A percentile compares a stretch with the other conserved stretches of the same genome.
phyloP scores from a whole-genome alignment of 2,888 invertebrate genomes.

The Branchipolynoe longqiensis region DNA sequence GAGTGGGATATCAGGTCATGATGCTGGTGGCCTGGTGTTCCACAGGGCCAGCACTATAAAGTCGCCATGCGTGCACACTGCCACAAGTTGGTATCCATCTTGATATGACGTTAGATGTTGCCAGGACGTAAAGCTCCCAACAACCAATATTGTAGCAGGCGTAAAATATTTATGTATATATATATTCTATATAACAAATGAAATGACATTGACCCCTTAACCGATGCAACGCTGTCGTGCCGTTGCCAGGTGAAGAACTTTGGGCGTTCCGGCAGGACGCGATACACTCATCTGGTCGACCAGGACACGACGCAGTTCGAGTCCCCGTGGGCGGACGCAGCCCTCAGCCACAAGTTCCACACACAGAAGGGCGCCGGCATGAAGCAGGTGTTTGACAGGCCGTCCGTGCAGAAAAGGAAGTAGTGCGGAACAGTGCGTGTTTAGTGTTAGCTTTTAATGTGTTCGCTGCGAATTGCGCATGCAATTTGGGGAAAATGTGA shows the following conservation, averaged over 20 bases:
- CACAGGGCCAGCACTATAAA: no score
- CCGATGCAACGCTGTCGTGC: not conserved
- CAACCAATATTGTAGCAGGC: no score
- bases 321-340: slow-evolving; percentile 97
- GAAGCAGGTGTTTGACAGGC: slow-evolving; percentile 95
- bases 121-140: no score
- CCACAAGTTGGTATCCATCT: no score
- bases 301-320: slow-evolving; percentile 99
- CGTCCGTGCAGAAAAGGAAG: slow-evolving; percentile 80
- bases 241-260: slow-evolving; percentile 94
- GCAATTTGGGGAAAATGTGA: not conserved
- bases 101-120: no score
- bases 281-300: slow-evolving; percentile 99
- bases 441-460: no score
- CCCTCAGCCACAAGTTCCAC: slow-evolving; percentile 93
- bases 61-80: no score
- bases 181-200: no score
- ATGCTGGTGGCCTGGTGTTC: no score
- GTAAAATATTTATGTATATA: no score
- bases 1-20: no score
- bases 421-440: not conserved
- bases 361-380: slow-evolving; percentile 94
- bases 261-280: slow-evolving; percentile 98
- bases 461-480: not conserved
- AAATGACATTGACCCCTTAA: no score